phyloP scores from a whole-genome alignment of 2,888 invertebrate species.

The Ommatoiulus sabulosus region DNA sequence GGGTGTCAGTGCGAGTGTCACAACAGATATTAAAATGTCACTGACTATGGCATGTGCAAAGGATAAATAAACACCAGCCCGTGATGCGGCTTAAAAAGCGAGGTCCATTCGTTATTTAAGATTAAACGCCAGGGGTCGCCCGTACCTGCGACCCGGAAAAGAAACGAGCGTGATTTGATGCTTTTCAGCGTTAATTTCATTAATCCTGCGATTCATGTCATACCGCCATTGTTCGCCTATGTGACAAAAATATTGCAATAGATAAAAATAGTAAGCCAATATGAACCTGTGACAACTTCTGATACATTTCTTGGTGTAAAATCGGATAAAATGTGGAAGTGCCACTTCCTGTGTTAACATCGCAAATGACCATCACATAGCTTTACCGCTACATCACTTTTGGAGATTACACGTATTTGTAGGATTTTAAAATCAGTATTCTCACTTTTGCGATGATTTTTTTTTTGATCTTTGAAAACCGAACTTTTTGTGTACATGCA shows the following conservation, averaged over 20 bases:
- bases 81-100: not conserved
- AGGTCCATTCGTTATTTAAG: not conserved
- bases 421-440: no score
- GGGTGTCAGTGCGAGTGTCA: not conserved
- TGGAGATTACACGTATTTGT: no score
- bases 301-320: no score
- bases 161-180: not conserved
- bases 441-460: no score
- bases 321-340: no score
- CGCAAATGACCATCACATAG: no score
- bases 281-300: no score
- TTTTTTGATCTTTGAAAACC: no score
- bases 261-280: no score
- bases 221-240: not conserved
- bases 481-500: no score
- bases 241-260: not conserved
- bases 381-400: no score
- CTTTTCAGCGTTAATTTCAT: constrained; percentile 4
- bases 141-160: constrained; percentile 1
- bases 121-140: not conserved
- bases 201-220: not conserved
- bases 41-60: not conserved
- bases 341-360: no score
- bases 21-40: constrained; percentile 2
- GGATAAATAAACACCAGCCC: not conserved